Conservation (phyloP, 1,140 invertebrate species). For the Dysdera silvatica region DNA sequence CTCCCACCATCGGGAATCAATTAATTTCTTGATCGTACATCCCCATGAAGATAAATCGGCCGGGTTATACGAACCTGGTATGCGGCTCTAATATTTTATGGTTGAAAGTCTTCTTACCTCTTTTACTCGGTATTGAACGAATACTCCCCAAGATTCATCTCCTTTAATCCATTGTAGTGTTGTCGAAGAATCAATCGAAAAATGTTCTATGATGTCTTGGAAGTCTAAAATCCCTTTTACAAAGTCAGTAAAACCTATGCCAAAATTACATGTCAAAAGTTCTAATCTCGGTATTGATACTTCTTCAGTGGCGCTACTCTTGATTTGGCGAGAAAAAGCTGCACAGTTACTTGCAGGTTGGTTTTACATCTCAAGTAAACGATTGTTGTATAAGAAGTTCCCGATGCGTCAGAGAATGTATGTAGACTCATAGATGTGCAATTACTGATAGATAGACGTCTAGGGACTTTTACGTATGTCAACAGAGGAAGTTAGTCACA, state of each 20-base stretch:
- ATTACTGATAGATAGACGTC: background rate
- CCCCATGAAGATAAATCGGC: too few species aligned
- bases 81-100: background rate
- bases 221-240: too few species aligned
- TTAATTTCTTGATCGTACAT: background rate
- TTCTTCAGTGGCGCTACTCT: slow-evolving; percentile 1
- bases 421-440: background rate
- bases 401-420: background rate
- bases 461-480: background rate
- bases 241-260: too few species aligned
- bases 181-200: background rate
- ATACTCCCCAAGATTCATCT: background rate
- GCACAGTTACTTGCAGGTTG: background rate
- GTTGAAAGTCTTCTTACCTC: background rate
- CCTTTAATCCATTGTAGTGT: background rate
- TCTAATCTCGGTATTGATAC: too few species aligned
- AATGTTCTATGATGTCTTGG: too few species aligned
- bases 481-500: background rate
- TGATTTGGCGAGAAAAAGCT: background rate
- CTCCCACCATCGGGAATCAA: slow-evolving; percentile 8
- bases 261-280: too few species aligned
- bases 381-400: background rate
- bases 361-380: background rate
- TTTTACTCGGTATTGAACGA: background rate
- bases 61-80: too few species aligned